Conservation (phyloP, 2,113 vertebrate species). For the Pungitius pungitius region DNA sequence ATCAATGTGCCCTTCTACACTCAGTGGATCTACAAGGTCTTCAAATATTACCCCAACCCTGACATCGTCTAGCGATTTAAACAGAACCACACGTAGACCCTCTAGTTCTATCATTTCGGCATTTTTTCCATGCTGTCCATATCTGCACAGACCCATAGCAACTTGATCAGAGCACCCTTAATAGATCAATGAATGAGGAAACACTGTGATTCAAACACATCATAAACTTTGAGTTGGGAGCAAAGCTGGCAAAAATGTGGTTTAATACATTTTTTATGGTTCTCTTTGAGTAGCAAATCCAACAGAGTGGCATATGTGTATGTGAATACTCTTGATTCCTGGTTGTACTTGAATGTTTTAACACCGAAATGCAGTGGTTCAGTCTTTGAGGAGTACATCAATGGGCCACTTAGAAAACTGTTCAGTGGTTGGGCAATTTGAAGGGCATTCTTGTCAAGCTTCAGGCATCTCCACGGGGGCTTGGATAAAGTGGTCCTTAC, state of each 20-base stretch:
- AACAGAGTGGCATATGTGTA: conserved; percentile 34
- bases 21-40: conserved; percentile 97
- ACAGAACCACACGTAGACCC: conserved; percentile 5
- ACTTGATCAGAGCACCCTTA: conserved; percentile 16
- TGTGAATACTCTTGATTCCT: conserved; percentile 71
- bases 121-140: conserved; percentile 33
- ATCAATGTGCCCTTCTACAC: conserved; percentile 93
- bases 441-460: conserved; percentile 51
- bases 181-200: conserved; percentile 12
- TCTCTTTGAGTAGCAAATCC: conserved; percentile 49
- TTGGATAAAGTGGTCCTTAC: conserved; percentile 57
- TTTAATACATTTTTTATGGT: conserved; percentile 14
- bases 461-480: conserved; percentile 36
- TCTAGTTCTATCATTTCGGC: conserved; percentile 36
- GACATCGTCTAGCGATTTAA: conserved; percentile 5
- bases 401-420: conserved; percentile 58
- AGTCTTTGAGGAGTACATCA: conserved; percentile 48
- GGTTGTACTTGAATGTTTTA: conserved; percentile 77
- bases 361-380: conserved; percentile 69
- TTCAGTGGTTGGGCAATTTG: conserved; percentile 50
- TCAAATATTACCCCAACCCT: conserved; percentile 76
- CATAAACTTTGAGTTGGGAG: conserved; percentile 18
- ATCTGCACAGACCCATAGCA: conserved; percentile 18
- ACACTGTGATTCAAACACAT: conserved; percentile 40
- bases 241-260: conserved; percentile 20